Base-by-base conservation (phyloP, 2,797 vertebrate genomes). In the Clarias platycephalus region DNA sequence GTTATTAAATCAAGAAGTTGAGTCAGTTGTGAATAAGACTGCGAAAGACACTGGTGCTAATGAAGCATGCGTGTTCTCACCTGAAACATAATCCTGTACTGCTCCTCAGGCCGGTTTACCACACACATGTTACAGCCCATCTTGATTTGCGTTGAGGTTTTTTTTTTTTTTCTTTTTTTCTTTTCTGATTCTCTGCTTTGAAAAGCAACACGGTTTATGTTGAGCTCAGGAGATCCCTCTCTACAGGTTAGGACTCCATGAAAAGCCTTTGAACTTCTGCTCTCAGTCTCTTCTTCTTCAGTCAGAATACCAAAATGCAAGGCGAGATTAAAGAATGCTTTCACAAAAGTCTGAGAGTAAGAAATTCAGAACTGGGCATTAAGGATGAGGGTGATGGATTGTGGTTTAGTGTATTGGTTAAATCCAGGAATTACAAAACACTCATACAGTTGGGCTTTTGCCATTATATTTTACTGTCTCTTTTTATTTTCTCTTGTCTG, bases 61-160 rank as follows among this genome's bases (percentile, higher is more conserved):
- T 22, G 26, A 66, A 66, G 40, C 77, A 49, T 2, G 5, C 49
- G 60, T 66, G 26, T 53, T 66, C 94, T 92, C 91, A 96, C 96
- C 96, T 96, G 96, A 88, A 96, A 94, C 95, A 96, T 95, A 90
- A 96, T 94, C 91, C 94, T 92, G 93, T 96, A 95, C 88, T 96
- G 96, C 90, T 96, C 95, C 93, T 96, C 96, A 26, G 95, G 95
- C 63, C 95, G 95, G 87, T 94, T 94, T 77, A 96, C 95, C 93
- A 97, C 94, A 89, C 96, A 96, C 96, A 96, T 96, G 94, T 96
- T 96, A 90, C 96, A 96, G 90, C 96, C 96, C 96, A 96, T 96
- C 89, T 80, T 88, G 90, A 13, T 70, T 58, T 0, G 3, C 34
- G 40, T 44, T 57, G 67, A 24, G n/a, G n/a, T n/a, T 34, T 26